Conservation (phyloP, 2,888 invertebrate species). For the Lottia gigantea region DNA sequence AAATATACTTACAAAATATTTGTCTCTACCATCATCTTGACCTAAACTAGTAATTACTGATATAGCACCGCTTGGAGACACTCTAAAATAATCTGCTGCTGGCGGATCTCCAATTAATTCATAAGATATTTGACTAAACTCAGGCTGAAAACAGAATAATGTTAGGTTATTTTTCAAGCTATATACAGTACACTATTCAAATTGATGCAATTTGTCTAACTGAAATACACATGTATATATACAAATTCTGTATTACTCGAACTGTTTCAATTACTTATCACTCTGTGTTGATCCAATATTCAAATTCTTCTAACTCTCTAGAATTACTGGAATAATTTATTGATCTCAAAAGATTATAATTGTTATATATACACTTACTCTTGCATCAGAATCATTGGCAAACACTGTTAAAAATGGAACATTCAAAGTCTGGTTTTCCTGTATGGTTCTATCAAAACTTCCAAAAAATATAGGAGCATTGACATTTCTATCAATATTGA, state of each 20-base stretch:
- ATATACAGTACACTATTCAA: too few species aligned
- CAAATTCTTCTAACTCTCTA: too few species aligned
- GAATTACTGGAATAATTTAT: too few species aligned
- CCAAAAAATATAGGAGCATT: slow-evolving; percentile 48
- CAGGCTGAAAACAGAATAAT: slow-evolving; percentile 35
- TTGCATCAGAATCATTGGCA: slow-evolving; percentile 40
- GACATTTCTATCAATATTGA: slow-evolving; percentile 44
- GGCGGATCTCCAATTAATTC: slow-evolving; percentile 56
- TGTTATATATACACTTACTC: slow-evolving; percentile 28
- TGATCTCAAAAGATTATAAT: too few species aligned
- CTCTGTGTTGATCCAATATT: too few species aligned
- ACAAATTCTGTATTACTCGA: too few species aligned
- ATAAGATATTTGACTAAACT: slow-evolving; percentile 46
- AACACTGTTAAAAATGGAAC: slow-evolving; percentile 32
- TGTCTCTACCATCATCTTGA: slow-evolving; percentile 13
- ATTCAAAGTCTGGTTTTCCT: slow-evolving; percentile 35
- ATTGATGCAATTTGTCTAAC: too few species aligned
- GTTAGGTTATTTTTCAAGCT: too few species aligned
- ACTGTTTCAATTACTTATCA: too few species aligned
- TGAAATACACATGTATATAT: too few species aligned
- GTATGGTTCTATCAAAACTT: slow-evolving; percentile 31
- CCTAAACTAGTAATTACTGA: slow-evolving; percentile 20
- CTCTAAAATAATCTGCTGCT: slow-evolving; percentile 49
- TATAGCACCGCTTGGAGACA: slow-evolving; percentile 27
- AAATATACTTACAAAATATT: slow-evolving; percentile 29